Conservation (phyloP, 2,113 vertebrate genomes). For the Nerophis ophidion region DNA sequence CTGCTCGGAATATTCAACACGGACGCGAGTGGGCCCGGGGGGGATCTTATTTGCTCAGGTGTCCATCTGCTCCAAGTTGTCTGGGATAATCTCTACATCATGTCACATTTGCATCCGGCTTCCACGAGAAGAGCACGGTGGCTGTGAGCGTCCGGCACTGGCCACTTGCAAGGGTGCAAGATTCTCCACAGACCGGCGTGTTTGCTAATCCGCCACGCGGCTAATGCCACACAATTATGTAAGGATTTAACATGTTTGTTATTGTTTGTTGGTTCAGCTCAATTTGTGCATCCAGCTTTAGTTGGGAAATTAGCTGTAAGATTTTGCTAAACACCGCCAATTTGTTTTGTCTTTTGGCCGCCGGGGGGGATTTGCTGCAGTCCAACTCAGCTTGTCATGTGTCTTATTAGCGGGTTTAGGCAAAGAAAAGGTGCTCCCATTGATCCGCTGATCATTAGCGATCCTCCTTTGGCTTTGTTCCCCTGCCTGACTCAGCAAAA, state of each 20-base stretch:
- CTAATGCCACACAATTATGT: conserved; percentile 64
- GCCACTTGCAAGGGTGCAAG: conserved; percentile 41
- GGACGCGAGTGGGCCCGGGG: conserved; percentile 42
- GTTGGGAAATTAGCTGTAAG: conserved; percentile 56
- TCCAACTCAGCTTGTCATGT: conserved; percentile 16
- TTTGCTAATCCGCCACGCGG: conserved; percentile 58
- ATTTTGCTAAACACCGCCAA: conserved; percentile 58
- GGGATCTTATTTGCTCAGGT: conserved; percentile 71
- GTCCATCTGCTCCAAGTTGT: conserved; percentile 70
- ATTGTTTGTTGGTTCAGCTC: conserved; percentile 69
- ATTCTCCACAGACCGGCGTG: conserved; percentile 44
- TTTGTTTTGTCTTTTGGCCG: conserved; percentile 55
- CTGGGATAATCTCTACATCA: conserved; percentile 68
- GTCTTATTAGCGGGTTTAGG: conserved; percentile 49
- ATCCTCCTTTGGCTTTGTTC: conserved; percentile 21
- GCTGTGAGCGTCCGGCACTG: conserved; percentile 6
- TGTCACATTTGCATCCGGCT: conserved; percentile 64
- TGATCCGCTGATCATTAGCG: conserved; percentile 44
- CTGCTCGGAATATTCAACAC: conserved; percentile 65
- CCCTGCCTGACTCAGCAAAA: conserved; percentile 30
- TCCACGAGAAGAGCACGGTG: conserved; percentile 30
- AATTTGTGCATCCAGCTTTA: conserved; percentile 66
- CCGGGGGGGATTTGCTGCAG: conserved; percentile 43
- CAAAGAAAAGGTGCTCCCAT: conserved; percentile 40
- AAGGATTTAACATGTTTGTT: conserved; percentile 67